phyloP scores from a whole-genome alignment of 2,888 invertebrate species.

The Parnassius apollo region DNA sequence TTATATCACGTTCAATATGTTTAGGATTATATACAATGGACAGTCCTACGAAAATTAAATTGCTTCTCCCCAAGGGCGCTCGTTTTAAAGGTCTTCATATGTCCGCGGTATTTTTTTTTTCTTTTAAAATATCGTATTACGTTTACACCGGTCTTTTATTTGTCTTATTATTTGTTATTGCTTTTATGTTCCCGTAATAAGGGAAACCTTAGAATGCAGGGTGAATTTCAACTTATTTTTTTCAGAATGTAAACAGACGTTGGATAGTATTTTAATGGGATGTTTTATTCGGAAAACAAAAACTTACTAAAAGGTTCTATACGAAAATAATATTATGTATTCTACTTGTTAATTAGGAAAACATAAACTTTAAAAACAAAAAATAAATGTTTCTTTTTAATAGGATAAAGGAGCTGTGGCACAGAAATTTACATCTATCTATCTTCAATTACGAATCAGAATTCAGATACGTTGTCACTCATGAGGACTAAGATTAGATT shows the following conservation, averaged over 20 bases:
- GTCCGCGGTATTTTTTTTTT: conserved; percentile 55
- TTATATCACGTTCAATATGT: conserved; percentile 67
- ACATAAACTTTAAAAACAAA: too few species aligned
- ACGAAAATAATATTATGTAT: too few species aligned
- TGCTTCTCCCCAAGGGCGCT: conserved; percentile 53
- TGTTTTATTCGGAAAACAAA: background rate
- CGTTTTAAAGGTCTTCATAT: conserved; percentile 73
- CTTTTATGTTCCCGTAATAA: conserved; percentile 49
- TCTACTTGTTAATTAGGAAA: too few species aligned
- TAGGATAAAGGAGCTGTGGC: too few species aligned
- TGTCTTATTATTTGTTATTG: conserved; percentile 66
- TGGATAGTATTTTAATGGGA: background rate
- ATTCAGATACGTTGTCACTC: too few species aligned
- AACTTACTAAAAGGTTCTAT: too few species aligned
- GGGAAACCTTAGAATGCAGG: conserved; percentile 57
- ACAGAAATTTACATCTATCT: too few species aligned
- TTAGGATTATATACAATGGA: conserved; percentile 73
- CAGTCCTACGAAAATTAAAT: conserved; percentile 74
- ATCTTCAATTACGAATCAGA: too few species aligned
- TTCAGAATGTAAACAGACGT: conserved; percentile 19
- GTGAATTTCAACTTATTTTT: conserved; percentile 37
- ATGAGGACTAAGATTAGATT: too few species aligned
- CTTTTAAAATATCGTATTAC: conserved; percentile 73
- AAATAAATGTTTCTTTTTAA: too few species aligned
- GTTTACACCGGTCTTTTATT: conserved; percentile 49